Conservation (phyloP, 2,888 invertebrate genomes). For the Drosophila robusta region DNA sequence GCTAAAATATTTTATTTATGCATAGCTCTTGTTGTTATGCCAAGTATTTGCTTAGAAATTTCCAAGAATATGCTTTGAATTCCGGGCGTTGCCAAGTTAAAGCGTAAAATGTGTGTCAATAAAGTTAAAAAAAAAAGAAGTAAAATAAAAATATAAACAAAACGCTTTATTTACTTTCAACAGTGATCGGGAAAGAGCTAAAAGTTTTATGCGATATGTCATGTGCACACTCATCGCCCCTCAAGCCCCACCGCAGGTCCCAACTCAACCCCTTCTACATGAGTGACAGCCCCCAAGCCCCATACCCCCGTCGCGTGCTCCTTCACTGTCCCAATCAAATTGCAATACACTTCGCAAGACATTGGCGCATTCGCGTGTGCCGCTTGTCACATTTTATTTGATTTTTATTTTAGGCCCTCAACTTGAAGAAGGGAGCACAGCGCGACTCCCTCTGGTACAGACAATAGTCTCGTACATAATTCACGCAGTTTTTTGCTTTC, state of each 20-base stretch:
- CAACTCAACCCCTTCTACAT: background rate
- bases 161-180: slow-evolving; percentile 35
- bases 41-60: slow-evolving; percentile 3
- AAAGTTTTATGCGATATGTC: slow-evolving; percentile 25
- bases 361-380: slow-evolving; percentile 50
- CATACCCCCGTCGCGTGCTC: no score
- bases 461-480: slow-evolving; percentile 41
- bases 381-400: slow-evolving; percentile 59
- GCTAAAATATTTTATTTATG: background rate
- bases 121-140: background rate
- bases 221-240: slow-evolving; percentile 8
- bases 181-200: slow-evolving; percentile 43
- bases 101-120: slow-evolving; percentile 11
- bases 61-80: background rate
- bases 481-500: slow-evolving; percentile 24
- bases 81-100: background rate
- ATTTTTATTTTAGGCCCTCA: slow-evolving; percentile 51
- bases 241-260: background rate
- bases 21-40: background rate
- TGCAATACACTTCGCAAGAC: slow-evolving; percentile 43
- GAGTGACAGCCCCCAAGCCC: background rate
- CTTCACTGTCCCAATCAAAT: slow-evolving; percentile 32
- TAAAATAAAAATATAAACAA: background rate
- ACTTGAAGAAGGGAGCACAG: background rate
- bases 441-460: slow-evolving; percentile 8